These are phyloP conservation scores for Ardeotis arabs DNA, from an alignment of 2,113 vertebrate genomes.

Conservation along the genomic window DNA sequence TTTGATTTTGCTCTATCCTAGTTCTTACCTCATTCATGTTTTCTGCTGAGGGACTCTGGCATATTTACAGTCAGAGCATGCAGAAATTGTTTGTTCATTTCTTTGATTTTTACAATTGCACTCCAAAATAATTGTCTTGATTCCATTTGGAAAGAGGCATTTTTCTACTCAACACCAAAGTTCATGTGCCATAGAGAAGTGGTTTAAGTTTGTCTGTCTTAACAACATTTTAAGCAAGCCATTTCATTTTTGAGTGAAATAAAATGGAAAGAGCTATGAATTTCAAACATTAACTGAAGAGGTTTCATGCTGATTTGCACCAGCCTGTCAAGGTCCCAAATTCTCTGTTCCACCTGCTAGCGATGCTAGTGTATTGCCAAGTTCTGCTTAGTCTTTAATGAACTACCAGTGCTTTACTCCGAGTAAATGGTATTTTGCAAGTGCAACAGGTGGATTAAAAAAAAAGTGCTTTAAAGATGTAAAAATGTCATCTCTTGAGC, in stretches of 20 bases:
- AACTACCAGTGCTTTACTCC: rapidly evolving
- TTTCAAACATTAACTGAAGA: neutral
- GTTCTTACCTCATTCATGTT: neutral
- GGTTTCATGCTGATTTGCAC: neutral
- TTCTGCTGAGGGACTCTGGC: neutral
- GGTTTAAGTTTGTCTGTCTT: neutral
- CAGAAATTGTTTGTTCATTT: neutral
- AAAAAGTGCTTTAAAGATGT: neutral
- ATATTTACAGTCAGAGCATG: neutral
- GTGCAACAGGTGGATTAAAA: neutral
- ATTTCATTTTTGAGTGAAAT: neutral
- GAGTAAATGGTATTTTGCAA: neutral
- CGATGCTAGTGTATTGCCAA: neutral
- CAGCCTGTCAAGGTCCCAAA: neutral
- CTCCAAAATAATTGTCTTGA: neutral
- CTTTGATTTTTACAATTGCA: neutral
- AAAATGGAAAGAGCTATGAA: neutral
- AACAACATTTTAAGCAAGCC: neutral
- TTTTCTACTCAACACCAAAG: neutral
- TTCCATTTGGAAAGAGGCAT: neutral
- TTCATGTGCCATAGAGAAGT: neutral
- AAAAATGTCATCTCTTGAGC: neutral
- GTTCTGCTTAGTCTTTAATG: neutral
- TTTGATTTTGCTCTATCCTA: neutral
- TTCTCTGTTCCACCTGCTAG: neutral